phyloP scores from a whole-genome alignment of 2,113 vertebrate genomes.

The Protomyctophum bolini region DNA sequence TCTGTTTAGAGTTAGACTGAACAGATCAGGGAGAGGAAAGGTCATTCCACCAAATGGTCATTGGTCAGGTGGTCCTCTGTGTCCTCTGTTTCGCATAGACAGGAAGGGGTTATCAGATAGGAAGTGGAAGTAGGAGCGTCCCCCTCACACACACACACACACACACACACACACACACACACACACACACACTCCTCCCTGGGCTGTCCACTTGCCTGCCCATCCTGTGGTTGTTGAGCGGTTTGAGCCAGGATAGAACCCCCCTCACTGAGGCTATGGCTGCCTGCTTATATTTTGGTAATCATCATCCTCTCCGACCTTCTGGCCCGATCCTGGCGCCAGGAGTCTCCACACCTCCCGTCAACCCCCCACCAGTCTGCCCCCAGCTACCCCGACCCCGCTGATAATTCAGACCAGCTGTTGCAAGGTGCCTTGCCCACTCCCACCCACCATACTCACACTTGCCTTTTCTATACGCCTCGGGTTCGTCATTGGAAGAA shows the following conservation, averaged over 20 bases:
- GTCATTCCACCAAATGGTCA: slow-evolving; percentile 32
- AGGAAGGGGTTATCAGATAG: slow-evolving; percentile 79
- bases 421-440: slow-evolving; percentile 79
- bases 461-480: slow-evolving; percentile 64
- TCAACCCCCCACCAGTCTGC: slow-evolving; percentile 37
- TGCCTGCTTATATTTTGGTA: slow-evolving; percentile 81
- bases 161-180: slow-evolving; percentile 20
- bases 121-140: slow-evolving; percentile 79
- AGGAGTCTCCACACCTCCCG: slow-evolving; percentile 73
- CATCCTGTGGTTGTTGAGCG: slow-evolving; percentile 72
- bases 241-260: slow-evolving; percentile 75
- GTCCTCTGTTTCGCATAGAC: slow-evolving; percentile 70
- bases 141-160: slow-evolving; percentile 17
- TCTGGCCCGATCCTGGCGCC: slow-evolving; percentile 81
- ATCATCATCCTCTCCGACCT: slow-evolving; percentile 80
- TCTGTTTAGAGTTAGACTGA: neutral
- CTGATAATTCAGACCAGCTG: slow-evolving; percentile 80
- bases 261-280: slow-evolving; percentile 65
- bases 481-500: slow-evolving; percentile 38
- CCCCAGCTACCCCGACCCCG: slow-evolving; percentile 57
- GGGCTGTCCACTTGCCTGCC: slow-evolving; percentile 50
- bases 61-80: slow-evolving; percentile 34
- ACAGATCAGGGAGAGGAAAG: slow-evolving; percentile 2
- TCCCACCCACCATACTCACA: slow-evolving; percentile 67
- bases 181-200: slow-evolving; percentile 18